phyloP scores from a whole-genome alignment of 2,888 invertebrate species.

The Ennomos quercinarius region DNA sequence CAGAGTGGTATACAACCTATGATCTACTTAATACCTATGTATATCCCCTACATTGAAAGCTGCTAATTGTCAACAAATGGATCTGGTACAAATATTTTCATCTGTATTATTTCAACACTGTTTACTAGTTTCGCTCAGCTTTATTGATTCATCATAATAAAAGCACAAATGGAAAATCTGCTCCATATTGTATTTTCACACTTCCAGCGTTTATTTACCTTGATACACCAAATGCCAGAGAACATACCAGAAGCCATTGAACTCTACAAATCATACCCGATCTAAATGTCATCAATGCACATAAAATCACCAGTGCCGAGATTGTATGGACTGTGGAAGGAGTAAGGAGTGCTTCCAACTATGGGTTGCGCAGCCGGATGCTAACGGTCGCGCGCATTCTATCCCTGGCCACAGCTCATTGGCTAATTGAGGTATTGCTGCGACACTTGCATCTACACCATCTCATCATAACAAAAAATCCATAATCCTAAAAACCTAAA shows the following conservation, averaged over 20 bases:
- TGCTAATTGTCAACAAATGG: too few species aligned
- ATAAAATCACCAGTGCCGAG: slow-evolving; percentile 36
- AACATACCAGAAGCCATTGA: slow-evolving; percentile 27
- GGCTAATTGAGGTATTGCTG: slow-evolving; percentile 67
- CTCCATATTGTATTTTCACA: too few species aligned
- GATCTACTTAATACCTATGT: too few species aligned
- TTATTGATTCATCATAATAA: too few species aligned
- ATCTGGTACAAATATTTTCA: too few species aligned
- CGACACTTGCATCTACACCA: slow-evolving; percentile 37
- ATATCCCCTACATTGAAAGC: too few species aligned
- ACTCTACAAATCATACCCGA: slow-evolving; percentile 40
- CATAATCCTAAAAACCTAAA: slow-evolving; percentile 18
- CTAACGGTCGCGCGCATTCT: slow-evolving; percentile 81
- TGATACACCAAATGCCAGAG: neutral
- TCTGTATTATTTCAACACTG: too few species aligned
- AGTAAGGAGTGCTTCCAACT: slow-evolving; percentile 63
- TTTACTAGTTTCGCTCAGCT: too few species aligned
- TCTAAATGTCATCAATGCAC: slow-evolving; percentile 43
- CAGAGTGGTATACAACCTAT: too few species aligned
- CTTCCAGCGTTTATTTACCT: too few species aligned
- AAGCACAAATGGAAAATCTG: too few species aligned
- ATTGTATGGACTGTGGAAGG: slow-evolving; percentile 38
- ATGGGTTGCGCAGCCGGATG: slow-evolving; percentile 69
- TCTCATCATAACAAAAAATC: slow-evolving; percentile 30
- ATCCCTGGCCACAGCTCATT: slow-evolving; percentile 53